Base-by-base conservation (phyloP, 2,113 vertebrate genomes). In the Cyprinodon tularosa region DNA sequence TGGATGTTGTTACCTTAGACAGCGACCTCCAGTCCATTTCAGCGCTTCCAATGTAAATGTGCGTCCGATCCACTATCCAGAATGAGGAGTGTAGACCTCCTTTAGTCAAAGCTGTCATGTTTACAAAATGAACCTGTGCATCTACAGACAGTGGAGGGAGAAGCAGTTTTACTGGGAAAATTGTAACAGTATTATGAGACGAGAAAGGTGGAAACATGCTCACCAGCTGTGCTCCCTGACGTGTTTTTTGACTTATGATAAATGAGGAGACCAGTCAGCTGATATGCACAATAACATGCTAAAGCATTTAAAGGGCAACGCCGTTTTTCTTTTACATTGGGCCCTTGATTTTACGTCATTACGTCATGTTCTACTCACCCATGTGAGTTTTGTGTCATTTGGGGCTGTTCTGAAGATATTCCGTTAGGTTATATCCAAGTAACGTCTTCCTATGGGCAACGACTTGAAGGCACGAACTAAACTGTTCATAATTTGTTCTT, bases 41-140 rank as follows among this genome's bases (percentile, higher is more conserved):
- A 0, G 95, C 96, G 53, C 96, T 98, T 82, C 97, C 97, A 22
- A 98, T 96, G 82, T 98, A 98, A 4, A 98, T 94, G 0, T 98
- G 97, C 81, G 92, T 95, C 63, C 96, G 96, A 83, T 98, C 96
- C 84, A 97, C 96, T 20, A 97, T 95, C 96, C 96, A 97, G 92
- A 98, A 97, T 9, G 97, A 96, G 0, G 97, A 96, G 79, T 95
- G 95, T 9, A 98, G 94, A n/a, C 92, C 93, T 8, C 97, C 97
- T 85, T 95, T 94, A 15, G 96, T 97, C 13, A 97, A 91, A n/a
- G 95, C 95, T 9, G 95, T 95, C 96, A 97, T 97, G 86, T 98
- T 97, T 77, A 98, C 92, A 69, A 95, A 96, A 45, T 92, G 89
- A 84, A 97, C 94, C 77, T 96, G 94, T 2, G 96, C 96, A 76